Base-by-base conservation (phyloP, 2,797 vertebrate genomes). In the Synanceia verrucosa region DNA sequence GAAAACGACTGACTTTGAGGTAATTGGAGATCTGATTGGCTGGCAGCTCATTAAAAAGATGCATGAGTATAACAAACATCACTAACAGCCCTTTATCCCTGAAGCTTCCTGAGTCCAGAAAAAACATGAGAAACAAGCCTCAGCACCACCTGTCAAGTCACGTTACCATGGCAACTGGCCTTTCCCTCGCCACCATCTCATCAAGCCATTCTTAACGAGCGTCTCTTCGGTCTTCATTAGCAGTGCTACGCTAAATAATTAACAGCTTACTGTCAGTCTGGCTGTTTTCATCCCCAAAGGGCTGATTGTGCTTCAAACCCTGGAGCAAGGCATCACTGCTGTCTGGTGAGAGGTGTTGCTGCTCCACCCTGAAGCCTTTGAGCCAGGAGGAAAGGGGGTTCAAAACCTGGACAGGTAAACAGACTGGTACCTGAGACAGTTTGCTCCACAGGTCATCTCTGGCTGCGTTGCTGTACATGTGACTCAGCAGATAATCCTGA, bases 361-460 rank as follows among this genome's bases (percentile, higher is more conserved):
- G 16, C 41, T 41, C n/a, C 1, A 21, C 21, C 39, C 19, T 3
- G 4, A 10, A 8, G 28, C 48, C 24, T 50, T 12, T 16, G 57
- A 44, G 43, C 52, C 26, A 13, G 3, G 16, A 13, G n/a, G 39
- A 18, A 41, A 7, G 37, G 21, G 11, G 16, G 21, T 21, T 56
- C 28, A 44, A 46, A 31, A 26, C 14, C 34, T 39, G 48, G 31
- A 41, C 39, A 48, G 43, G 13, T 14, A n/a, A n/a, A 39, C 18
- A 28, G 36, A 51, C 23, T 2, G 70, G 93, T 95, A 99, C 98
- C 97, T 98, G 96, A 60, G 97, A 95, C 46, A 99, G 76, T 47
- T 96, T 97, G 90, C 94, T 97, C 97, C 98, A 98, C 60, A 99
- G 95, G 93, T 99, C 97, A 51, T 97, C 96, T 88, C 97, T 95